Evolutionary conservation across 2,113 vertebrate genomes (phyloP).

Genomic region (Callocephalon fimbriatum): DNA sequence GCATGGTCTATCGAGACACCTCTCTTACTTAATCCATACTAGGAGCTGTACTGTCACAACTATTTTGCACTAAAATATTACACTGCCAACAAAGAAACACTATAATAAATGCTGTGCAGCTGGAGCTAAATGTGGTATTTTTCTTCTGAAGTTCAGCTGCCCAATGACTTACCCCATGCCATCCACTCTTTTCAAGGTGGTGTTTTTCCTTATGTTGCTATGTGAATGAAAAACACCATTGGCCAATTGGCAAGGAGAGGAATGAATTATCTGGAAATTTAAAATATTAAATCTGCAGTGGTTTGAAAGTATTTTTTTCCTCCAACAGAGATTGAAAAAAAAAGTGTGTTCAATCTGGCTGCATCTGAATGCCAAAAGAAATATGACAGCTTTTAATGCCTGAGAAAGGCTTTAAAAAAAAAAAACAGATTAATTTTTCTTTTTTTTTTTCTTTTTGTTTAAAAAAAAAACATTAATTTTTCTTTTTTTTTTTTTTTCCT

Average conservation of each 20-base stretch:
- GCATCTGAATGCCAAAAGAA: conserved; percentile 49
- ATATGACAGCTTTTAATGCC: background rate
- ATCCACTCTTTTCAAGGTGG: background rate
- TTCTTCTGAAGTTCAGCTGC: background rate
- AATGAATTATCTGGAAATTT: conserved; percentile 35
- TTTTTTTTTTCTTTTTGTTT: background rate
- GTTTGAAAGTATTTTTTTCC: conserved; percentile 16
- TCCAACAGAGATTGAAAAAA: background rate
- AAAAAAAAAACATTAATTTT: background rate
- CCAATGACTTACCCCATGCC: background rate
- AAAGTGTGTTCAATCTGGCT: conserved; percentile 12
- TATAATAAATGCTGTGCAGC: background rate
- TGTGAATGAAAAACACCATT: background rate
- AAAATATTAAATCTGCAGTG: conserved; percentile 28
- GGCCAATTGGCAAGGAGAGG: background rate
- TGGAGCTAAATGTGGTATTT: background rate
- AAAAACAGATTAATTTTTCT: background rate
- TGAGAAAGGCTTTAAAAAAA: background rate
- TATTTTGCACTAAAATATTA: conserved; percentile 36
- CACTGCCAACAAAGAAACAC: background rate
- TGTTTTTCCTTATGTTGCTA: background rate
- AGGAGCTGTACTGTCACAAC: background rate
- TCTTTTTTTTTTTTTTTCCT: background rate
- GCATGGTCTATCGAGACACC: background rate
- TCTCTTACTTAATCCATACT: background rate